Percentiles rank a stretch among this genome's conserved stretches.
Conservation (phyloP, 2,888 invertebrate genomes). For the Alcis repandata region DNA sequence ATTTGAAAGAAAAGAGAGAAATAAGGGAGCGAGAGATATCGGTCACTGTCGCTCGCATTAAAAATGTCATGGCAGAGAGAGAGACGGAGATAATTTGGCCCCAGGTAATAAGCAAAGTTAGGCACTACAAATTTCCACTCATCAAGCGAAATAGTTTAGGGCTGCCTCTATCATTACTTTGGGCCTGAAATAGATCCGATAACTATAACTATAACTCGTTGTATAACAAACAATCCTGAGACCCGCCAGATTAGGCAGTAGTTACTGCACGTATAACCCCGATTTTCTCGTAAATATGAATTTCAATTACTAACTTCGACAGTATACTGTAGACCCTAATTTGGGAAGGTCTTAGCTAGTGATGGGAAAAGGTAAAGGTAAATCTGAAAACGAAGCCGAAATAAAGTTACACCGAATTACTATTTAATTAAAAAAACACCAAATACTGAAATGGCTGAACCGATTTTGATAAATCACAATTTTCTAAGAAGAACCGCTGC, state of each 20-base stretch:
- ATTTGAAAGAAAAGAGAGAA: too few relatives aligned
- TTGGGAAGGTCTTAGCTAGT: slow-evolving; percentile 38
- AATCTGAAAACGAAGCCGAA: neutral
- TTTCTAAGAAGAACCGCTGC: too few relatives aligned
- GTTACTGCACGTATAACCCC: slow-evolving; percentile 36
- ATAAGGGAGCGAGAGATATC: too few relatives aligned
- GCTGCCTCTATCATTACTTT: slow-evolving; percentile 16
- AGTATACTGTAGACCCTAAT: slow-evolving; percentile 46
- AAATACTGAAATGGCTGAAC: too few relatives aligned
- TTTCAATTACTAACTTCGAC: slow-evolving; percentile 50
- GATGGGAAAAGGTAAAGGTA: neutral
- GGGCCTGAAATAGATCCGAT: slow-evolving; percentile 2
- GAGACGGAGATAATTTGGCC: too few relatives aligned
- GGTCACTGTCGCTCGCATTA: too few relatives aligned
- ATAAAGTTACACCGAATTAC: neutral
- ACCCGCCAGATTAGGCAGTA: slow-evolving; percentile 27
- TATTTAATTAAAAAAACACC: too few relatives aligned
- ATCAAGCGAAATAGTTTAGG: slow-evolving; percentile 6
- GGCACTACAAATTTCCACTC: neutral
- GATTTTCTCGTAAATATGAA: slow-evolving; percentile 46
- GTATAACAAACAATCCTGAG: slow-evolving; percentile 17
- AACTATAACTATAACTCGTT: slow-evolving; percentile 7
- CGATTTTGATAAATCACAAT: too few relatives aligned
- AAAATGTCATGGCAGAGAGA: too few relatives aligned
- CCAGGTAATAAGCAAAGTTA: too few relatives aligned